A percentile compares a stretch with the other conserved stretches of the same genome.
These are phyloP conservation scores for Eulemur coronatus DNA, from an alignment of 2,797 vertebrate species.

Conservation along the genomic window DNA sequence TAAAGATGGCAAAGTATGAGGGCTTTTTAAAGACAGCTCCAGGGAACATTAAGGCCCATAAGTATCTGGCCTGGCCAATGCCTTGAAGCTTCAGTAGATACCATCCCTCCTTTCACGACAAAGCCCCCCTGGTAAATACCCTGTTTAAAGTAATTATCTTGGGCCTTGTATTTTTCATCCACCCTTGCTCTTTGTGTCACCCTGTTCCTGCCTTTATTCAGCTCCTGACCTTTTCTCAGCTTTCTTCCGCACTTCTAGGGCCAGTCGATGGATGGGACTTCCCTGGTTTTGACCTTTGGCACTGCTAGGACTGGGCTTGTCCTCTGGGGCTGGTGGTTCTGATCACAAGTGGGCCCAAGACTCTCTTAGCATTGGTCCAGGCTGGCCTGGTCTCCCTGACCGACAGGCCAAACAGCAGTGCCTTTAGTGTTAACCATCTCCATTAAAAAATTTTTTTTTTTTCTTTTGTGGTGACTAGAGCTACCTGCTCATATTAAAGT, in stretches of 20 bases:
- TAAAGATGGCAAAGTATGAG: slow-evolving; percentile 53
- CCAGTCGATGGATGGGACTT: not conserved
- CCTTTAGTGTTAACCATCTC: not conserved
- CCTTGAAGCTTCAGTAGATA: not conserved
- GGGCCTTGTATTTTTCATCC: slow-evolving; percentile 1
- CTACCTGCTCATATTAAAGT: not conserved
- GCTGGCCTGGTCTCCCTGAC: not conserved
- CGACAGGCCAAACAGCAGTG: not conserved
- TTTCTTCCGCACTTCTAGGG: slow-evolving; percentile 7
- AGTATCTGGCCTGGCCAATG: not conserved
- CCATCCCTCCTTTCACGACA: not conserved
- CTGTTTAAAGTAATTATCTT: not conserved
- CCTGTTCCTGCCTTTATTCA: not conserved
- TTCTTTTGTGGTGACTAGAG: not conserved
- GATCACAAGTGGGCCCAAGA: not conserved
- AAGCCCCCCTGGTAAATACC: not conserved
- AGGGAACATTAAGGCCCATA: not conserved
- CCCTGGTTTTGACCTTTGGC: not conserved
- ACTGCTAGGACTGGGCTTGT: not conserved
- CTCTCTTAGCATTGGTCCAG: not conserved
- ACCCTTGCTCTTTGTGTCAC: not conserved
- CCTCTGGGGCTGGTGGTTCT: not conserved
- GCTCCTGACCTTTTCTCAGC: not conserved
- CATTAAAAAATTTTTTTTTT: not conserved
- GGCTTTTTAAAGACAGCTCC: slow-evolving; percentile 56